These are phyloP conservation scores for Antechinus stuartii DNA, from an alignment of 2,113 vertebrate genomes.

Conservation along the genomic window DNA sequence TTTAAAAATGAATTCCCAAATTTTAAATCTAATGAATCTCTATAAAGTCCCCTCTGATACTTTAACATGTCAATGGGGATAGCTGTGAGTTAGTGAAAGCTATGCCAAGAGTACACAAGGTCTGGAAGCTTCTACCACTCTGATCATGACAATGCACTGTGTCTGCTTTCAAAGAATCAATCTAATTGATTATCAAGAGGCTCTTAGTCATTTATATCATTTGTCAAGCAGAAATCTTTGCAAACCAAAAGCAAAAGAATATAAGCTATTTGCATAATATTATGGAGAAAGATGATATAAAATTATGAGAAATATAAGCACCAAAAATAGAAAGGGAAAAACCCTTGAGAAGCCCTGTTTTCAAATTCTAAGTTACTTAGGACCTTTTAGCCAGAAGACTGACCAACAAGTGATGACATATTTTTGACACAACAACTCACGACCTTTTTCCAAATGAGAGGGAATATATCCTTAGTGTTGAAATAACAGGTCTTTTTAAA, in stretches of 20 bases:
- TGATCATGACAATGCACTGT: not conserved
- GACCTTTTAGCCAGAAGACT: not conserved
- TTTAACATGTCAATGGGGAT: not conserved
- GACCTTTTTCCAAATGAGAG: not conserved
- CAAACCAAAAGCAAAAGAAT: not conserved
- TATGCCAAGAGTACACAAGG: not conserved
- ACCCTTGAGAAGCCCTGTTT: not conserved
- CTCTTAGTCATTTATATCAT: not conserved
- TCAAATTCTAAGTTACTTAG: not conserved
- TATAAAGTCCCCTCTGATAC: not conserved
- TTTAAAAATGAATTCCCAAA: not conserved
- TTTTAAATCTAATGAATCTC: not conserved
- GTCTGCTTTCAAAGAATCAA: not conserved
- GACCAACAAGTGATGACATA: not conserved
- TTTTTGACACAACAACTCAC: not conserved
- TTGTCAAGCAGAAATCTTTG: not conserved
- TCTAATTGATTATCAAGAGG: not conserved
- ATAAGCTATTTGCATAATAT: not conserved
- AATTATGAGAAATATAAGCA: not conserved
- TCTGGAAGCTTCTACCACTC: not conserved
- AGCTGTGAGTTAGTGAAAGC: not conserved
- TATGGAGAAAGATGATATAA: not conserved
- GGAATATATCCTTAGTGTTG: not conserved
- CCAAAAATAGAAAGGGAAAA: not conserved
- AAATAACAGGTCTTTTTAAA: not conserved